Percentiles rank a stretch among this genome's conserved stretches.
phyloP scores from a whole-genome alignment of 92 coral and sea anemone species.

The Epizoanthus rinbou region DNA sequence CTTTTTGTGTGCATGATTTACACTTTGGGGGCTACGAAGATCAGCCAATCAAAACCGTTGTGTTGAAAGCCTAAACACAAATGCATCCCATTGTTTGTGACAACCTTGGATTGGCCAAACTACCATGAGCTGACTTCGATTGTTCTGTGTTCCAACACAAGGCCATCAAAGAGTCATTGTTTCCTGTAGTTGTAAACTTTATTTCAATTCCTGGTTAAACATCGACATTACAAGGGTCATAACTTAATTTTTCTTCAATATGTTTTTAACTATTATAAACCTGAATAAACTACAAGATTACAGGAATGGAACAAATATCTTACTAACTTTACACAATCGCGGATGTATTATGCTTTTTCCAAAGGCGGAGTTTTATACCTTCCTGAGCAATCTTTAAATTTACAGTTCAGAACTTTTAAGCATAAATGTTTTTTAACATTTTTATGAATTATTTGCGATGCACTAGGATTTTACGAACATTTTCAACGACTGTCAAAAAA shows the following conservation, averaged over 20 bases:
- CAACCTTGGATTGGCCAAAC: constrained; percentile 20
- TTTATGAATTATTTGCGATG: not conserved
- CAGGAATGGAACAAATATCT: too few relatives aligned
- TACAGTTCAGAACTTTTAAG: not conserved
- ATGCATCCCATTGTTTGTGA: constrained; percentile 19
- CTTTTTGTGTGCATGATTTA: constrained; percentile 27
- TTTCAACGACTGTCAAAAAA: constrained; percentile 38
- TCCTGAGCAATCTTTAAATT: not conserved
- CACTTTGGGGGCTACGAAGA: not conserved
- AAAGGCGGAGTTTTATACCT: not conserved
- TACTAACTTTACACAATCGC: too few relatives aligned
- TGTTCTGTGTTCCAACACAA: constrained; percentile 13
- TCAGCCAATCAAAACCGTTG: constrained; percentile 29
- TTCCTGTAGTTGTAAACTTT: constrained; percentile 6
- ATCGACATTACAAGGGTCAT: constrained; percentile 12
- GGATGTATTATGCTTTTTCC: not conserved
- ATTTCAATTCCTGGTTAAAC: constrained; percentile 18
- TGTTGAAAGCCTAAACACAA: not conserved
- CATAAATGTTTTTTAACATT: not conserved
- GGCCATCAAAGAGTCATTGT: constrained; percentile 21
- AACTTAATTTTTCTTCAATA: constrained; percentile 23
- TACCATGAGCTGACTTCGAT: constrained; percentile 36
- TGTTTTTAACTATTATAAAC: not conserved
- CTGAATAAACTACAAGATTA: not conserved
- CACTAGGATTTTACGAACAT: not conserved